phyloP scores from a whole-genome alignment of 2,888 invertebrate genomes.

The Scrobipalpa atriplicella region DNA sequence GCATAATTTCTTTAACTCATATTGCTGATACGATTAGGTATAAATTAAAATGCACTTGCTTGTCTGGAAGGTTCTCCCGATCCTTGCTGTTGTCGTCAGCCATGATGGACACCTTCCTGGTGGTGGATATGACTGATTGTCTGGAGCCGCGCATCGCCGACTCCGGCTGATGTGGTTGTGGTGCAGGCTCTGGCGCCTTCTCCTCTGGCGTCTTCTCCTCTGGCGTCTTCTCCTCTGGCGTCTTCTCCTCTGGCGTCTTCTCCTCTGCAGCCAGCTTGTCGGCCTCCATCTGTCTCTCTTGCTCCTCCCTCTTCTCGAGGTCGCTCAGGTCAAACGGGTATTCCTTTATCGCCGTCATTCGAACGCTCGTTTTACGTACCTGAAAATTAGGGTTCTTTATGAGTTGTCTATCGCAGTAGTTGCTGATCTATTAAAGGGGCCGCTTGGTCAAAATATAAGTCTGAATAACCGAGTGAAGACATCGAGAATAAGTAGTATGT shows the following conservation, averaged over 20 bases:
- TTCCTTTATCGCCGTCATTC: constrained; percentile 80
- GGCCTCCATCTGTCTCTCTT: constrained; percentile 28
- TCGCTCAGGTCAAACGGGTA: constrained; percentile 79
- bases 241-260: constrained; percentile 7
- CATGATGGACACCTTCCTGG: constrained; percentile 84
- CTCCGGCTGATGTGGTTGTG: constrained; percentile 31
- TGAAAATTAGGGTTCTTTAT: constrained; percentile 45
- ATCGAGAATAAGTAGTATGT: too few species aligned
- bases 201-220: constrained; percentile 11
- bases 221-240: constrained; percentile 20
- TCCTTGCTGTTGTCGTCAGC: constrained; percentile 82
- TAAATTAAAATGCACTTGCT: neutral
- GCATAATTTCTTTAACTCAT: too few species aligned
- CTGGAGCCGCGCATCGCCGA: constrained; percentile 33
- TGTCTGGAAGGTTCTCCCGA: constrained; percentile 83
- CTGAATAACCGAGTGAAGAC: too few species aligned
- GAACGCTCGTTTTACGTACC: constrained; percentile 78
- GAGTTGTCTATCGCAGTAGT: too few species aligned
- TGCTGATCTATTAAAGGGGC: too few species aligned
- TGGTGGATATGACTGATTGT: constrained; percentile 37
- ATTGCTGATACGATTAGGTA: neutral
- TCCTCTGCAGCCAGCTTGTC: constrained; percentile 23
- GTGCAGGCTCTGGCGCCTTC: constrained; percentile 27
- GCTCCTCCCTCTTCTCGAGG: constrained; percentile 55
- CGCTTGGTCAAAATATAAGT: too few species aligned